These are phyloP conservation scores for Okamejei kenojei DNA, from an alignment of 2,797 vertebrate species.

Conservation along the genomic window DNA sequence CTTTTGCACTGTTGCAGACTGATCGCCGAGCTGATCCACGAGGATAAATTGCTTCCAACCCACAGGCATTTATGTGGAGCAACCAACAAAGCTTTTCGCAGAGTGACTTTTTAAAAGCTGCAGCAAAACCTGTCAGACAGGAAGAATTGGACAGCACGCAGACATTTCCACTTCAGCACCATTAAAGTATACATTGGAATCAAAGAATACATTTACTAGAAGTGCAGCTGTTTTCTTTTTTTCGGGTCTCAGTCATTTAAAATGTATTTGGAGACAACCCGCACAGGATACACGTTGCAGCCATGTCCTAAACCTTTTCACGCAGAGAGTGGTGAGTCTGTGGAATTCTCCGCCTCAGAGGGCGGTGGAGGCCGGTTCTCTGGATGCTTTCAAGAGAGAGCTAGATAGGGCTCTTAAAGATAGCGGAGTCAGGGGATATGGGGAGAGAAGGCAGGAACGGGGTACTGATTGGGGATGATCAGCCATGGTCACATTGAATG, in stretches of 20 bases:
- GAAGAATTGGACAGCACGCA: conserved; percentile 17
- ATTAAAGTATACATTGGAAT: conserved; percentile 2
- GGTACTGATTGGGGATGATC: no score
- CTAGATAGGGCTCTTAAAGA: no score
- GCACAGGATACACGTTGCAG: background rate
- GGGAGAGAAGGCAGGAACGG: no score
- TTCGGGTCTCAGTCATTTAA: background rate
- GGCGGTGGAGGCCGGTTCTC: no score
- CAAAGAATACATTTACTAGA: background rate
- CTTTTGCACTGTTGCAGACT: conserved; percentile 10
- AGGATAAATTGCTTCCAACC: conserved; percentile 31
- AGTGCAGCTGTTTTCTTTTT: background rate
- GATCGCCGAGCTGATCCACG: conserved; percentile 15
- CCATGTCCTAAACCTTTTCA: background rate
- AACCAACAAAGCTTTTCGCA: conserved; percentile 13
- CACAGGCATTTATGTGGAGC: conserved; percentile 26
- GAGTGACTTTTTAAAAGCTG: conserved; percentile 26
- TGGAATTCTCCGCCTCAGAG: no score
- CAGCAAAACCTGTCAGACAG: conserved; percentile 7
- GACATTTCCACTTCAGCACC: background rate
- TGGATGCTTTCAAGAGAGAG: no score
- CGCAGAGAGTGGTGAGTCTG: background rate
- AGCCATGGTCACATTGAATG: no score
- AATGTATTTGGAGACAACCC: background rate
- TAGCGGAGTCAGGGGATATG: no score